Evolutionary conservation across 2,888 invertebrate species (phyloP), one percentile per base, ranked within the genome.

Genomic region (Patella pellucida): DNA sequence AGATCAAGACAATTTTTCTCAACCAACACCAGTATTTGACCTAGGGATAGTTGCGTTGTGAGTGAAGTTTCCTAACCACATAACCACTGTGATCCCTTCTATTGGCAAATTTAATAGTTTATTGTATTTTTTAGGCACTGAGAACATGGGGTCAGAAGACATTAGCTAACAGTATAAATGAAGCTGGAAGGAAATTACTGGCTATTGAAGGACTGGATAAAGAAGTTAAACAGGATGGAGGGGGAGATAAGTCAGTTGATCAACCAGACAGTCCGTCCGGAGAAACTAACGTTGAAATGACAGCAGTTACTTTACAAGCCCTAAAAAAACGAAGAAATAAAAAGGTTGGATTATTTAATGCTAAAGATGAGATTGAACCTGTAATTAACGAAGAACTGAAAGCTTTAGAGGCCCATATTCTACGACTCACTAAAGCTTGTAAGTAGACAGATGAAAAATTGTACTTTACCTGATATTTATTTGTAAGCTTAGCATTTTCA

Each of bases 351-450:
- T 72, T 71, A 56, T 76, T 76, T 15, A 73, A 78, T 50, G 69
- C 78, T 19, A 85, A 84, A 73, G 87, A 87, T 12, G 87, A 87
- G 16, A 70, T 78, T 5, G 87, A 87, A 9, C 85, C 82, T 7
- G 83, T 86, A 5, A 84, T 85, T 56, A 90, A 90, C 77, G 87
- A 88, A 68, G 89, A 90, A 76, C 85, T 90, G 67, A 89, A 86
- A 75, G 90, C 90, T 19, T 79, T 90, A 50, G 90, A 90, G 74
- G 89, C 89, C 54, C 89, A 90, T 79, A 88, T 90, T 85, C 83
- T 89, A 56, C 85, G 84, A 68, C 77, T 89, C 51, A 87, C 86
- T 41, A 88, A 86, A 78, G 88, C 89, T 82, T 87, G 90, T 89
- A 56, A 71, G 82, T 79, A 15, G 12, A 41, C 9, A 9, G 41